These are phyloP conservation scores for Strongylocentrotus purpuratus DNA, from an alignment of 35 echinoderm and acorn worm species.

Conservation along the genomic window DNA sequence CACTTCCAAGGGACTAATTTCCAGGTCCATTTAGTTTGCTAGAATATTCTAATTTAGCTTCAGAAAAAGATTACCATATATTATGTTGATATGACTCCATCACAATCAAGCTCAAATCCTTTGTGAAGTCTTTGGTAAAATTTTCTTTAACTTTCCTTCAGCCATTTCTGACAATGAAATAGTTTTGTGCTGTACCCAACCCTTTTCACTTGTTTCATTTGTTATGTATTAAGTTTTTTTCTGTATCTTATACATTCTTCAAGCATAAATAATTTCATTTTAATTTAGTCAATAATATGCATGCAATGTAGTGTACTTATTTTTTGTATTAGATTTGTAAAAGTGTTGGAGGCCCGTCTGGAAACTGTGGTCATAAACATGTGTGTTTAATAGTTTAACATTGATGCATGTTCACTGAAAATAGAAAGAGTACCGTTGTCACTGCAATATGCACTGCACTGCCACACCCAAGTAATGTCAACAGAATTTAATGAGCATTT, in stretches of 20 bases:
- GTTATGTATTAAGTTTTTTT: neutral
- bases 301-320: neutral
- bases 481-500: neutral
- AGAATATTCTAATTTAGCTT: neutral
- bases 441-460: neutral
- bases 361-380: neutral
- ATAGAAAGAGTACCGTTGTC: neutral
- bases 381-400: neutral
- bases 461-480: neutral
- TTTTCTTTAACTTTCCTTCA: slow-evolving; percentile 6
- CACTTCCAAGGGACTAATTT: neutral
- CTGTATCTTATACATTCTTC: neutral
- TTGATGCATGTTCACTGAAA: neutral
- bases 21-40: neutral
- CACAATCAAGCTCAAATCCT: neutral
- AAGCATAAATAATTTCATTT: neutral
- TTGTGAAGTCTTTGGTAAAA: neutral
- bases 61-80: neutral
- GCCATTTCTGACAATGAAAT: neutral
- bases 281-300: neutral
- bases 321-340: neutral
- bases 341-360: neutral
- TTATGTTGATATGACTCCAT: neutral
- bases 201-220: neutral
- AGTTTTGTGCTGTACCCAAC: neutral